These are phyloP conservation scores for Triplophysa rosa DNA, from an alignment of 2,113 vertebrate genomes.

Conservation along the genomic window DNA sequence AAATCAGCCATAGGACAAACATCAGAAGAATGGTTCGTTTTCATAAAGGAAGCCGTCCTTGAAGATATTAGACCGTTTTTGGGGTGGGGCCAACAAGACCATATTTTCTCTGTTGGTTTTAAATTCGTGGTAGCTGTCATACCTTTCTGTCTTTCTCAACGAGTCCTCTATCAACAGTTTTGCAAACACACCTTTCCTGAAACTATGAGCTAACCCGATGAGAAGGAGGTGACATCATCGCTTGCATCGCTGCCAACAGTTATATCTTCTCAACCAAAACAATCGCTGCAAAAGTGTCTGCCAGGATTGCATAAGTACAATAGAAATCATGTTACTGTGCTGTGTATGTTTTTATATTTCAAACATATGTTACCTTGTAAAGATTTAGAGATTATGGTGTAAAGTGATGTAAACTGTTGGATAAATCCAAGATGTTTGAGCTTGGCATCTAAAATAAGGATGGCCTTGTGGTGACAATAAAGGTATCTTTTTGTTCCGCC, in stretches of 20 bases:
- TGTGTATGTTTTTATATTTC: conserved; percentile 3
- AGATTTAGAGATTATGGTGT: neutral
- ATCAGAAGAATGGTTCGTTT: neutral
- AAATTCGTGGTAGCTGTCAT: neutral
- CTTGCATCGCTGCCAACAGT: conserved; percentile 34
- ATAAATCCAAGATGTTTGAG: conserved; percentile 6
- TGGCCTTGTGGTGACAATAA: conserved; percentile 8
- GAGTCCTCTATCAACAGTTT: conserved; percentile 32
- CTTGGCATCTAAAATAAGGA: neutral
- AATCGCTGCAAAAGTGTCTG: conserved; percentile 30
- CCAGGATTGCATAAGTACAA: conserved; percentile 31
- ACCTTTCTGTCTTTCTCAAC: conserved; percentile 6
- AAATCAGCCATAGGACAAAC: no score
- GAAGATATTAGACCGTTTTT: neutral
- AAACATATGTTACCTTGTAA: neutral
- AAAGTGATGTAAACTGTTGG: neutral
- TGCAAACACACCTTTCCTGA: conserved; percentile 52
- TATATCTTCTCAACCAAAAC: conserved; percentile 37
- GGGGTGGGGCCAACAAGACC: neutral
- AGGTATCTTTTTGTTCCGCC: conserved; percentile 20
- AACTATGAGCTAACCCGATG: conserved; percentile 46
- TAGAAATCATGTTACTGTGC: neutral
- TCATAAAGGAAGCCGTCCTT: neutral
- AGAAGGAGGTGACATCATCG: conserved; percentile 44
- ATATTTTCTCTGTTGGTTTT: neutral